Evolutionary conservation across 2,113 vertebrate species (phyloP), one percentile per base, ranked within the genome.

Genomic region (Candoia aspera): DNA sequence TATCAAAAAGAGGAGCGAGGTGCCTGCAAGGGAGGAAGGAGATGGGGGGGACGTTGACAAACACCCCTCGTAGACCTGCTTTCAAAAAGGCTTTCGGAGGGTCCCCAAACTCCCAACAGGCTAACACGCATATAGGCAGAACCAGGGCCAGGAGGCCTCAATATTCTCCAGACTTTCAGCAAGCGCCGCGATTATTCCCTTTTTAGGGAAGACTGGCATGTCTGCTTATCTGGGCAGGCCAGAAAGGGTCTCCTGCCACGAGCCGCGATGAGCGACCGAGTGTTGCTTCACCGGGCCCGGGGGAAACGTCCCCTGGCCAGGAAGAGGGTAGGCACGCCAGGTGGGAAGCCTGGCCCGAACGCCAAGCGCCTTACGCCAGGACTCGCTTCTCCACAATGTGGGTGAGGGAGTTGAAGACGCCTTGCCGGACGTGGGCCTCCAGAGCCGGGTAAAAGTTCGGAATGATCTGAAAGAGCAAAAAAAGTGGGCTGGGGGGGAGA

Each of bases 371-470:
- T 99, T 97, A 99, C 99, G 99, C 98, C 91, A 99, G 97, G 91
- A 99, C 99, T 93, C 99, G 98, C 95, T 99, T 99, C 97, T 99
- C 99, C 98, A 99, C 99, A 90, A 99, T 99, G 97, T 99, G 99
- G 94, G 97, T 99, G 93, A 99, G 98, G 4, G 99, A 99, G 96
- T 98, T 99, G 96, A 99, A 99, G 26, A 99, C 99, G 0, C 99
- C 99, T 95, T 99, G 99, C 2, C 99, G 97, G 73, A 99, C 99
- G 0, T 99, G 98, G 83, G 96, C 97, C 95, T 99, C 99, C 97
- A 99, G 57, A 0, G 99, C 98, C 0, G 99, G 99, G 29, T 98
- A 99, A 94, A 99, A 99, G 93, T 99, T 98, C 95, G 99, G 98
- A 89, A 99, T 99, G 96, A 99, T 99, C 99, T 99, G 97, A 9